Evolutionary conservation across 2,888 invertebrate genomes (phyloP).

Genomic region (Sericinus montela): DNA sequence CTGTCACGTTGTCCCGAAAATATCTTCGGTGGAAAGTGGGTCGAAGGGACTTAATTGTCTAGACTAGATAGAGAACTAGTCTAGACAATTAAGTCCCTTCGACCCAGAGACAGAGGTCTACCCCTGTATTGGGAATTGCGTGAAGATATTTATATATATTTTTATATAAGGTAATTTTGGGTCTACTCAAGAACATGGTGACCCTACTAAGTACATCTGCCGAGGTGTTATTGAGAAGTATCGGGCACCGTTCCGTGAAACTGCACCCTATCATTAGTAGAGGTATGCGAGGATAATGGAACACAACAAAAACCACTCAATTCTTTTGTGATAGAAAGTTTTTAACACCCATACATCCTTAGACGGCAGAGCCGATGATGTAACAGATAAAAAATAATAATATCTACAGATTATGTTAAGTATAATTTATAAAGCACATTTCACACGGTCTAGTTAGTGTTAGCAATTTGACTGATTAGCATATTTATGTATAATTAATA

Average conservation of each 20-base stretch:
- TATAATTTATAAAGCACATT: background rate
- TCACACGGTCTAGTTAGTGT: background rate
- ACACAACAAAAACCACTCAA: conserved; percentile 29
- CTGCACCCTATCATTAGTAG: conserved; percentile 64
- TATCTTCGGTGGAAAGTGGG: no score
- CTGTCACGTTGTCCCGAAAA: no score
- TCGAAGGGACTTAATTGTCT: no score
- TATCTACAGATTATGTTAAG: background rate
- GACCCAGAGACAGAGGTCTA: no score
- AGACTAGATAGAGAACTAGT: no score
- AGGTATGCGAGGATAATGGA: conserved; percentile 49
- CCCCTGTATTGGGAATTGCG: no score
- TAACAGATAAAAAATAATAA: conserved; percentile 9
- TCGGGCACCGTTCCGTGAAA: conserved; percentile 28
- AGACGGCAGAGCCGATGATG: conserved; percentile 1
- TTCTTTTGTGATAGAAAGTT: conserved; percentile 48
- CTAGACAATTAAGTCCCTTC: no score
- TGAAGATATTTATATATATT: no score
- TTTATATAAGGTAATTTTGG: no score
- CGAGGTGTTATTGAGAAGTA: conserved; percentile 59
- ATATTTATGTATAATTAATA: no score
- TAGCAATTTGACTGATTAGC: no score
- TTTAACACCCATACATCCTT: conserved; percentile 30
- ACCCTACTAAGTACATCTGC: conserved; percentile 35
- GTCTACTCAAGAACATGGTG: conserved; percentile 5